Base-by-base conservation (phyloP, 2,113 vertebrate species). In the Tretioscincus oriximinensis region DNA sequence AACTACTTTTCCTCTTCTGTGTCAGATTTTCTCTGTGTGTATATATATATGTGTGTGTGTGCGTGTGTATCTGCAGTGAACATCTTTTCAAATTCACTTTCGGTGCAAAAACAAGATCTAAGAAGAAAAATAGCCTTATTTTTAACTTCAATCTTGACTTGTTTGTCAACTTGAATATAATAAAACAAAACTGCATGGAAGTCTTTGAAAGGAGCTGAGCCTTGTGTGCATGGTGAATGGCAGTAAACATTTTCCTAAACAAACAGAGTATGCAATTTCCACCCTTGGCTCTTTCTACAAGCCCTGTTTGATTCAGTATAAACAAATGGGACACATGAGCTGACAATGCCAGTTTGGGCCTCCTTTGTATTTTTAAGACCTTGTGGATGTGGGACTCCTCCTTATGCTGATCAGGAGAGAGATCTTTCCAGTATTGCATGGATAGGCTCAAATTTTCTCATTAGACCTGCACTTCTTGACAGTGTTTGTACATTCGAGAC, bases 101-200 rank as follows among this genome's bases (percentile, higher is more conserved):
- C 58, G 26, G 5, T 16, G 73, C 80, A 73, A 90, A 92, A 91
- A 89, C 80, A 66, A 21, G 73, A 21, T 41, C 58, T 22, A 5
- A 3, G 10, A 63, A 69, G 11, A 20, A 91, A 93, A 86, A 93
- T 92, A 92, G 94, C 94, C 94, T 95, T 95, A 95, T 83, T 88
- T 80, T 63, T 76, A 45, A 81, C 76, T 81, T 86, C 87, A 61
- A 87, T 72, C 80, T 71, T 64, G 35, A 78, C 67, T 76, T 81
- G 88, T 87, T 89, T 84, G 31, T 84, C 89, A 84, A 83, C 88
- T 89, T 89, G 84, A 86, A 88, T 86, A 80, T 29, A 90, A 89
- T 88, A 89, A 88, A 87, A 84, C 63, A 7, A 88, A 7, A 86
- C 28, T 29, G 89, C 86, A 86, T 84, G 90, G 65, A 85, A 82